Evolutionary conservation across 2,113 vertebrate species (phyloP), one percentile per base, ranked within the genome.

Genomic region (Probosciger aterrimus): DNA sequence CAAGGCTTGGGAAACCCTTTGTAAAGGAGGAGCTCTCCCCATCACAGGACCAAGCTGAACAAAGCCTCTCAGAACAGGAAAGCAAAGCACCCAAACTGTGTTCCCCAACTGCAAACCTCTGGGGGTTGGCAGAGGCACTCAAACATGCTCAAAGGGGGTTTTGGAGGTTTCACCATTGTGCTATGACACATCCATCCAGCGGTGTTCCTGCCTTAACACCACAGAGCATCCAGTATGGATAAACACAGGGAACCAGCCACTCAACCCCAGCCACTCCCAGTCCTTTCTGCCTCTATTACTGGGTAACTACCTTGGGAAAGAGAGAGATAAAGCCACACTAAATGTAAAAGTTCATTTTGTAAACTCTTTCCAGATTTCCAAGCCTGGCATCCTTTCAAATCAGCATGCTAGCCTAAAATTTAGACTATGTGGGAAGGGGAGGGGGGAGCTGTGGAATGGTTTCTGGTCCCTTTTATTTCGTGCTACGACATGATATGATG

Each of bases 281-380:
- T 8, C 79, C 90, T 57, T 64, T 55, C 64, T 78, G 55, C 37
- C 65, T 86, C 80, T 79, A 37, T 63, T 91, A 79, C 17, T 46
- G 92, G 59, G 78, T 64, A 95, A 60, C 65, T 81, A 93, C 80
- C 94, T 96, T 43, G 53, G 88, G 88, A 86, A 92, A 64, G 50
- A 88, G 75, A 82, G 75, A 93, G 90, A 92, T 88, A 92, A 93
- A 96, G 59, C 82, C 85, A 70, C 20, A 47, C 55, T 63, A 78
- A 82, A 94, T 11, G 68, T 35, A 70, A 17, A 94, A 91, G 81
- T 89, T 95, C 49, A 76, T 90, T 91, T 65, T 39, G 79, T 24
- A 94, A 96, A 96, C 68, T 82, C 59, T 74, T 93, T 95, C 92
- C 94, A 97, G 94, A 97, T 95, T 96, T 90, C 77, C 86, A 91